A percentile compares a stretch with the other conserved stretches of the same genome.
Conservation (phyloP, 2,888 invertebrate genomes). For the Limnephilus lunatus region DNA sequence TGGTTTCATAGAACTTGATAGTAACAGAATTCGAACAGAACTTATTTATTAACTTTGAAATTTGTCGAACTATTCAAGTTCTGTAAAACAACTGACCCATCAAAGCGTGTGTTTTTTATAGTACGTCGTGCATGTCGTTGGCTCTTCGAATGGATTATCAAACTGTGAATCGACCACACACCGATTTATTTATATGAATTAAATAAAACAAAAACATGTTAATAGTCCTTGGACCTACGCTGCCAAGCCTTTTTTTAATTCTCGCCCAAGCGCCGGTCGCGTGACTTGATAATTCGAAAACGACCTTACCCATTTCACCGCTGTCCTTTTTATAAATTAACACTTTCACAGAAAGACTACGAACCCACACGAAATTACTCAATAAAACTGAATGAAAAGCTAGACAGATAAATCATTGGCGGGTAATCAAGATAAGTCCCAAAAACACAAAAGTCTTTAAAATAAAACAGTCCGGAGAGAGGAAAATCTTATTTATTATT, state of each 20-base stretch:
- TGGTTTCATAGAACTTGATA: too few relatives aligned
- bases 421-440: neutral
- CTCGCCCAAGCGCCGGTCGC: neutral
- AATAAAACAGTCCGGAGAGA: neutral
- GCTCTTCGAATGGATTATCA: neutral
- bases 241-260: neutral
- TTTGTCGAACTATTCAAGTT: too few relatives aligned
- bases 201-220: neutral
- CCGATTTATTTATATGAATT: neutral
- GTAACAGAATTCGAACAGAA: too few relatives aligned
- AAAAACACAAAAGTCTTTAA: neutral
- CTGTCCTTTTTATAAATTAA: constrained; percentile 2
- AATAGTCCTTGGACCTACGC: neutral
- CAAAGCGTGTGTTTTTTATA: neutral
- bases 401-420: neutral
- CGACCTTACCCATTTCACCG: neutral
- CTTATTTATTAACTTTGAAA: too few relatives aligned
- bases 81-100: too few relatives aligned
- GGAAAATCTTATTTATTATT: neutral
- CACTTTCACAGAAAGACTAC: neutral
- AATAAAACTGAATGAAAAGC: neutral
- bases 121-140: neutral
- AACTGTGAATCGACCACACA: neutral
- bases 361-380: neutral
- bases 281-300: neutral